Evolutionary conservation across 2,797 vertebrate genomes (phyloP).

Genomic region (Malacoraja senta): DNA sequence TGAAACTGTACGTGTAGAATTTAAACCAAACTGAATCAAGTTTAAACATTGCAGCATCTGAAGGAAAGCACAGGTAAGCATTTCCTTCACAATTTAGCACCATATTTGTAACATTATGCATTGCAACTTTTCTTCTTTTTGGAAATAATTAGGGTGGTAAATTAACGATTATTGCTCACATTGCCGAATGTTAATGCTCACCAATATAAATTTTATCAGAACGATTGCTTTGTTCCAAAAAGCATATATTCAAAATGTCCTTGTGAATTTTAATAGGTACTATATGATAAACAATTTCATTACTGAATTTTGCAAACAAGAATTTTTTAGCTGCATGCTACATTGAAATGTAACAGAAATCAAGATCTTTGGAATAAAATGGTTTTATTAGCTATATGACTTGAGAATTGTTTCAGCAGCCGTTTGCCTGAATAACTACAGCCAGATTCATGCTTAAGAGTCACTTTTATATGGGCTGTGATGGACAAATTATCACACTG

Average conservation of each 20-base stretch:
- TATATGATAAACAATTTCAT: slow-evolving; percentile 13
- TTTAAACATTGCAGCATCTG: neutral
- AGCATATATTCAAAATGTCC: neutral
- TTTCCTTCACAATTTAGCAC: neutral
- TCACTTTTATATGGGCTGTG: neutral
- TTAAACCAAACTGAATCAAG: neutral
- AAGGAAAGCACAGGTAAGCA: neutral
- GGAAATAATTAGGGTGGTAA: neutral
- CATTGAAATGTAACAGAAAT: neutral
- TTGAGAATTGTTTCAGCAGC: neutral
- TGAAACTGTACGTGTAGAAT: neutral
- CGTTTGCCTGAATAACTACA: neutral
- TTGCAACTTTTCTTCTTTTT: neutral
- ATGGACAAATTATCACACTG: neutral
- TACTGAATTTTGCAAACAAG: neutral
- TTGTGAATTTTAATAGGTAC: neutral
- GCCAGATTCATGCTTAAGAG: neutral
- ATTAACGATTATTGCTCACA: slow-evolving; percentile 1
- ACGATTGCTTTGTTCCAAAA: neutral
- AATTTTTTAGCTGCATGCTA: neutral
- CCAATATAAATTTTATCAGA: neutral
- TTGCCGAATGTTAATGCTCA: neutral
- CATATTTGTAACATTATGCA: neutral
- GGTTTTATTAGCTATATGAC: neutral
- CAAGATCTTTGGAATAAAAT: neutral